Evolutionary conservation across 2,113 vertebrate genomes (phyloP), one percentile per base, ranked within the genome.

Genomic region (Elgaria multicarinata): DNA sequence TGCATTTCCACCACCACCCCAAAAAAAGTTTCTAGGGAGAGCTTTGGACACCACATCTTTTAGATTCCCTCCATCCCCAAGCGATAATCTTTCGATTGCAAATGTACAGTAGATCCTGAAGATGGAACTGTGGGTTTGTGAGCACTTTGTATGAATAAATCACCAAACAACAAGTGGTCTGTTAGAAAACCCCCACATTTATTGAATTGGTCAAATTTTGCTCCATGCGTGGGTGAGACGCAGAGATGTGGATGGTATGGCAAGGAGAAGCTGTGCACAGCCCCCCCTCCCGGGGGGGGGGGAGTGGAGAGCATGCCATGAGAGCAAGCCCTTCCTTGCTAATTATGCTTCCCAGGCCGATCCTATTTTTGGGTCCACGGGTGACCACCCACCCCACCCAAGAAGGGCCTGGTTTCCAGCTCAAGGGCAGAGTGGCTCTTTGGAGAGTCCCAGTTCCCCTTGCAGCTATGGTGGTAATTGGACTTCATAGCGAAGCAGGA

Each of bases 151-250:
- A 64, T 10, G 46, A 58, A 44, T 16, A 55, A 72, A 77, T 36
- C 66, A 53, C 62, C 12, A 6, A 50, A 6, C 18, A 44, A 76
- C n/a, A 31, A 46, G 36, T 46, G 26, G 8, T n/a, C 67, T 36
- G 10, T 85, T 84, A 89, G 75, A 84, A 89, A 87, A 82, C 76
- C 16, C 46, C 79, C 62, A 36, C 46, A 28, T 90, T 90, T 90
- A 90, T 90, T 90, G 71, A 62, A 83, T 62, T 55, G 79, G 46
- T 67, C 72, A n/a, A 77, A 36, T 82, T 87, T 55, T 67, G 58
- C 72, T 87, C 79, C 85, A 58, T 83, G 79, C 80, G 28, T 84
- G 71, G 44, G 83, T 66, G 72, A 22, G 44, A 89, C 81, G 69
- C 4, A 72, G 89, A 83, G 85, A 39, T 16, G 46, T 42, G 66